Base-by-base conservation (phyloP, 1,140 invertebrate genomes). In the Atta texana region DNA sequence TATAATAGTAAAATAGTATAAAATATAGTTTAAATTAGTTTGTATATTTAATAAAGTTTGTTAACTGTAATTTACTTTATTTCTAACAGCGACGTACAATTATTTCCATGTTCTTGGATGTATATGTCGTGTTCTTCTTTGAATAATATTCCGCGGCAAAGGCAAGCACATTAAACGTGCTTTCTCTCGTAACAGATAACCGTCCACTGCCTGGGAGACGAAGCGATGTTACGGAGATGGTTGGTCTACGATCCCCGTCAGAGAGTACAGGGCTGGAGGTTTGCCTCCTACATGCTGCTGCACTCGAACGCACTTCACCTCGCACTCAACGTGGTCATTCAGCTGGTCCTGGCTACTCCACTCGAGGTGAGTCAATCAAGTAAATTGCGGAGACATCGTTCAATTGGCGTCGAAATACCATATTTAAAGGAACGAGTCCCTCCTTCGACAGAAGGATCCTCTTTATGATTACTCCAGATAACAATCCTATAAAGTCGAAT, bases 221-320 rank as follows among this genome's bases (percentile, higher is more conserved):
- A 94, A 28, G 93, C 94, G 78, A 93, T 94, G 64, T 93, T 95
- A 81, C 93, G 93, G 85, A 95, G 94, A 91, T 95, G 94, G 91
- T 94, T 98, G 18, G 96, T 98, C 69, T 98, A 97, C 93, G 96
- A 97, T 91, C 97, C 98, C 0, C 94, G 95, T 66, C 95, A 96
- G 87, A 95, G 97, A 88, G 96, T 96, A 88, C 96, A 98, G 94
- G 96, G 96, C 8, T 98, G 97, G 97, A 96, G 98, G 88, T 98
- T 97, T 92, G 91, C 98, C 12, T 97, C 97, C 57, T 98, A 98
- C 94, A 98, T 98, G 96, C 96, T 98, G 71, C 96, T 98, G 64
- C 98, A 98, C 94, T 96, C 97, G 74, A 97, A 97, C 89, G 92
- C 93, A 39, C 95, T 96, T 85, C 97, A 97, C 93, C 93, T 97